Evolutionary conservation across 2,113 vertebrate species (phyloP), one percentile per base, ranked within the genome.

Genomic region (Larimichthys polyactis): DNA sequence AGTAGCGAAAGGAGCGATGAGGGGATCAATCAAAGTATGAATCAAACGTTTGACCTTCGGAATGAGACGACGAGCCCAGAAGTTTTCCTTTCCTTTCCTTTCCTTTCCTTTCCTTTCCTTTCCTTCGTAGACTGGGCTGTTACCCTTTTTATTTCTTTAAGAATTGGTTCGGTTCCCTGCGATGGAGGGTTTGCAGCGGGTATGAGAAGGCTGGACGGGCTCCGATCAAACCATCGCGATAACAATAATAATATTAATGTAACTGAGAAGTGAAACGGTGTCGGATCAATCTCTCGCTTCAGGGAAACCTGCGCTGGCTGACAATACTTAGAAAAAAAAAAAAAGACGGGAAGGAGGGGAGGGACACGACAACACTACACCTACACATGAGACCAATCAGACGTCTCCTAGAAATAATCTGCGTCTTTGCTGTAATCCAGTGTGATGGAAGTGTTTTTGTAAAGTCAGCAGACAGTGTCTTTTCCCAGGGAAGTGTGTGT

Each of bases 251-350:
- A 24, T 24, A 4, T 9, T 36, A 11, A 73, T 6, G 44, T n/a
- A 24, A 3, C 29, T 14, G 43, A 51, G 68, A 51, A 48, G 19
- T 32, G 17, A 19, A 64, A 43, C 5, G 29, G 15, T n/a, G 63
- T 74, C 51, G 58, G 36, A 51, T 58, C 40, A 59, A 64, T 75
- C 46, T 79, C 19, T 81, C 3, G 15, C 59, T 77, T 73, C 69
- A 88, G 80, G 72, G 79, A 83, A 84, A 71, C 58, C 22, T 7
- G 15, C 44, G 71, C 88, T 91, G 93, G 86, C 91, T 89, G 87
- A 89, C 63, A 8, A 80, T 29, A 75, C 46, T 40, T 27, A 27
- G 2, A 27, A 60, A 68, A 43, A 22, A 49, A 70, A 60, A 72
- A 43, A 10, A 66, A 48, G 83, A 78, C 63, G 27, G 60, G 75